Base-by-base conservation (phyloP, 1,140 invertebrate genomes). In the Sarcophaga bullata region DNA sequence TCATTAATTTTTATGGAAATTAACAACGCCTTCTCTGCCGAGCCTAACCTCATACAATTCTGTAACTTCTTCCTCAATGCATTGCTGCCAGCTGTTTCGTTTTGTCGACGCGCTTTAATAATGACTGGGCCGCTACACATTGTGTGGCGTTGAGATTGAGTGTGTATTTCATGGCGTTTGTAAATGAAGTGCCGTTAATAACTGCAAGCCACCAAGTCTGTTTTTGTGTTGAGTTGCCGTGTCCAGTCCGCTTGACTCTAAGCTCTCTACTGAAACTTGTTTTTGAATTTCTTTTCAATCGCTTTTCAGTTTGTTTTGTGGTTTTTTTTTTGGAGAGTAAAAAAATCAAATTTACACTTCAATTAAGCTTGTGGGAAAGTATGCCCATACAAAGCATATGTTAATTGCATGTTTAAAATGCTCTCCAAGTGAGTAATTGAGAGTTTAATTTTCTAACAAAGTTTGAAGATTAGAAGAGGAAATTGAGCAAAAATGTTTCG, bases 21-120 rank as follows among this genome's bases (percentile, higher is more conserved):
- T 73, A 8, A 6, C 0, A 48, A n/a, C 13, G 8, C 9, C 3
- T 37, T 72, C 6, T 6, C 62, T 7, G 9, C 11, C 62, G n/a
- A 3, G 11, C 25, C 48, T 78, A 78, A 78, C 75, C n/a, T 78
- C 75, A 78, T n/a, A 78, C 48, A 17, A 78, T 9, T 78, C 75
- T 9, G 48, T 50, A 17, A 78, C n/a, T 17, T 78, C 75, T 49
- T 78, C 49, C 17, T 78, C 48, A 11, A 78, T 11, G 11, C 19
- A 4, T 52, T 78, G 13, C 17, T 49, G 17, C 48, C 48, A 78
- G n/a, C 8, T 50, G 13, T 49, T 78, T 48, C 49, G 75, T 10
- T 49, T 78, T 19, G 48, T 17, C 75, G 75, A 13, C 48, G 50
- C 75, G 75, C 50, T 78, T 78, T n/a, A 78, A 1, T 11, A 78